Base-by-base conservation (phyloP, 2,797 vertebrate genomes). In the Karalla daura region DNA sequence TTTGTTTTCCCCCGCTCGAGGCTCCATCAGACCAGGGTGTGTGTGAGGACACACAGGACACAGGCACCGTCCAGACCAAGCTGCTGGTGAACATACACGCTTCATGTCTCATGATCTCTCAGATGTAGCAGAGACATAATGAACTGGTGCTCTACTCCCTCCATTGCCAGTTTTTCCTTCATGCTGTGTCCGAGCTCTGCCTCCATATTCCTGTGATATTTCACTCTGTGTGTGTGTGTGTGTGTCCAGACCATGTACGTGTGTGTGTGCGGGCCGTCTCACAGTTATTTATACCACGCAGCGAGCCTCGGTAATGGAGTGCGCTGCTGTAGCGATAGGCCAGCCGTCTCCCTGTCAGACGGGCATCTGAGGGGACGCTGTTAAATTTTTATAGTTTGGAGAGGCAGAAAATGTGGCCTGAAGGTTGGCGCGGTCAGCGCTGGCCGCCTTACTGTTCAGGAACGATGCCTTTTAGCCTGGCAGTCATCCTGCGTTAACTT, bases 201-300 rank as follows among this genome's bases (percentile, higher is more conserved):
- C 35, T 56, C 14, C 11, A 24, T 44, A 13, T 41, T 49, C 3
- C 49, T 46, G 50, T 35, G 54, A 25, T 41, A 17, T 62, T 44
- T n/a, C 23, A 1, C 27, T 52, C 5, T 52, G 49, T 44, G 53
- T 40, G 46, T 35, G 30, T 58, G 12, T 13, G 14, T 18, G 41
- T 15, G 32, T 33, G 32, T 33, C 8, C 2, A 10, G 37, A 18
- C 27, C 5, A 12, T 30, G 27, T 12, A 20, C 24, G 13, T 14
- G 17, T 39, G 7, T 30, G 4, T 53, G 36, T n/a, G 2, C 17
- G 24, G 5, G 39, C 1, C 45, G 60, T 30, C 67, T 79, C 36
- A 6, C 24, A 53, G 64, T 54, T 84, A 77, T 79, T 81, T 76
- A 52, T 80, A 74, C 33, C 7, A 0, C 43, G 44, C 45, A 46